Conservation (phyloP, 2,797 vertebrate species). For the Brachymystax lenok region DNA sequence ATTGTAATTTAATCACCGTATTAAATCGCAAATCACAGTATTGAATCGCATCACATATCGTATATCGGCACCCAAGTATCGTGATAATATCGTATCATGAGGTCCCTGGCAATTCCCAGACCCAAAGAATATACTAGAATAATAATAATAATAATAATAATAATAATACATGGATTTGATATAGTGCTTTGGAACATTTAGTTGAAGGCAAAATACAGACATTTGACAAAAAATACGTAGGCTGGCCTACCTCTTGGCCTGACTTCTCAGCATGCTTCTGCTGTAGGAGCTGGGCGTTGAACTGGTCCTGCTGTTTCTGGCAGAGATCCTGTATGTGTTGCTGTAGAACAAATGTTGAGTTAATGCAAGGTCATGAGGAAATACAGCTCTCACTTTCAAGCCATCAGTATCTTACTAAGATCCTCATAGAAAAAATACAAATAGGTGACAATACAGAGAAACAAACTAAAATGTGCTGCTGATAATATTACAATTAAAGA, state of each 20-base stretch:
- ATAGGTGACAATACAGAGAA: neutral
- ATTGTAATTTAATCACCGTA: too few species aligned
- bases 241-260: constrained; percentile 88
- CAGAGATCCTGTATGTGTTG: constrained; percentile 99
- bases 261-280: constrained; percentile 94
- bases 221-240: neutral
- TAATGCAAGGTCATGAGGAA: neutral
- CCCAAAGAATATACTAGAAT: neutral
- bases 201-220: neutral
- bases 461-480: neutral
- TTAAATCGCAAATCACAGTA: neutral
- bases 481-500: neutral
- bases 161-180: neutral
- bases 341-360: constrained; percentile 68
- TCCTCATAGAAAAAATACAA: neutral
- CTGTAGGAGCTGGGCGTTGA: constrained; percentile 96
- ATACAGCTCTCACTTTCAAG: neutral
- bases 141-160: neutral
- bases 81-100: neutral
- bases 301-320: constrained; percentile 99
- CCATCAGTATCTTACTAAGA: neutral
- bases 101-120: too few species aligned
- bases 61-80: neutral
- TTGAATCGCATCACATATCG: constrained; percentile 1
- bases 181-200: neutral